Base-by-base conservation (phyloP, 2,113 vertebrate species). In the Dendropsophus ebraccatus region DNA sequence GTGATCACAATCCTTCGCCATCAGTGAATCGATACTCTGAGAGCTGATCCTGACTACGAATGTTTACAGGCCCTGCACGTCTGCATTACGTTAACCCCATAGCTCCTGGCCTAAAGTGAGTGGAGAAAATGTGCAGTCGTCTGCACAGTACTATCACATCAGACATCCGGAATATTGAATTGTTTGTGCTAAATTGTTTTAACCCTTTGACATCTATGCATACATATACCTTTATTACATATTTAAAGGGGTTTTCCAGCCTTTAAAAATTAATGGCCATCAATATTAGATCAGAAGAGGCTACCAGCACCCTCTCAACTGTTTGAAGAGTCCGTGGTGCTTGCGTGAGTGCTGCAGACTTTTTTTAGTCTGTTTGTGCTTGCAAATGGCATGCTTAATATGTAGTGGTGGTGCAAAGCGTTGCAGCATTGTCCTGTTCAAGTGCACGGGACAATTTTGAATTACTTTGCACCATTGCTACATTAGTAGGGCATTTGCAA, bases 11-110 rank as follows among this genome's bases (percentile, higher is more conserved):
- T 74, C 75, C 65, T 87, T 80, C 41, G 54, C 67, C 76, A 80
- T 80, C 47, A 87, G 77, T 74, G 50, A 87, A 80, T 87, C 78
- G 54, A 81, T 87, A 81, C 77, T 9, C 37, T 81, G 65, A n/a
- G 76, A 81, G 69, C 78, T 73, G 35, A 74, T 56, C 52, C 69
- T 30, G 67, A 69, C 78, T 81, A 45, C 67, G 72, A 81, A 86
- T 73, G 78, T 81, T 86, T 80, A 60, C 65, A 72, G 45, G 52
- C 47, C 47, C 75, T 30, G 58, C 74, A 65, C 41, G 58, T 50
- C 83, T 62, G 70, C 82, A 45, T 13, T 41, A 30, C 16, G 5
- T 86, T 86, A 85, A 87, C 77, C 41, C 50, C 19, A 25, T 75
- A 45, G 0, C 17, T 25, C 7, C 69, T 74, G 52, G 54, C 12